Evolutionary conservation across 1,140 invertebrate species (phyloP).

Genomic region (Drosophila funebris): DNA sequence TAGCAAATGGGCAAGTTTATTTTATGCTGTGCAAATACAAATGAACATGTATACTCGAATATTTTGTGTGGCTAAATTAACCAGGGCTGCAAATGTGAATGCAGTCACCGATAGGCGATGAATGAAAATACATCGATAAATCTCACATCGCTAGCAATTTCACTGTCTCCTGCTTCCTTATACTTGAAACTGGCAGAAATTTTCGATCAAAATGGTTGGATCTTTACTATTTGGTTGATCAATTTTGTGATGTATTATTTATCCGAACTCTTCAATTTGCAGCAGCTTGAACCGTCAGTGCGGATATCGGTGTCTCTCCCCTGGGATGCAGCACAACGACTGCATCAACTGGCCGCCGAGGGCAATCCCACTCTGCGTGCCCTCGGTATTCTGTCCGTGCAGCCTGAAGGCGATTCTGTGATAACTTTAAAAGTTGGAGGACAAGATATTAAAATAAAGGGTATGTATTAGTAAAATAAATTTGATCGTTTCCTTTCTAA

Average conservation of each 20-base stretch:
- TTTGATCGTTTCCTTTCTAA: neutral
- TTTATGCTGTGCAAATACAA: slow-evolving; percentile 4
- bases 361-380: slow-evolving; percentile 94
- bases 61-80: neutral
- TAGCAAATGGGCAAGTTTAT: neutral
- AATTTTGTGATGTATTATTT: slow-evolving; percentile 26
- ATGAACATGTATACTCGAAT: neutral
- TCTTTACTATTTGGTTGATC: slow-evolving; percentile 3
- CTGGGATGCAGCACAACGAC: slow-evolving; percentile 94
- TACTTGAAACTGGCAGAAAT: neutral
- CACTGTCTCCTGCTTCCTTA: slow-evolving; percentile 27
- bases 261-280: slow-evolving; percentile 19
- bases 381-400: slow-evolving; percentile 97
- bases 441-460: slow-evolving; percentile 90
- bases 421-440: slow-evolving; percentile 93
- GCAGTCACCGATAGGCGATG: slow-evolving; percentile 43
- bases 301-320: slow-evolving; percentile 98
- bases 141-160: slow-evolving; percentile 29
- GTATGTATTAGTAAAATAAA: slow-evolving; percentile 55
- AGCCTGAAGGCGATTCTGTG: slow-evolving; percentile 97
- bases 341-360: slow-evolving; percentile 95
- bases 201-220: too few relatives aligned
- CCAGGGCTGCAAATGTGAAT: slow-evolving; percentile 50
- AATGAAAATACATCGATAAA: slow-evolving; percentile 17
- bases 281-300: slow-evolving; percentile 96